Conservation (phyloP, 2,888 invertebrate genomes). For the Loripinus fragilis region DNA sequence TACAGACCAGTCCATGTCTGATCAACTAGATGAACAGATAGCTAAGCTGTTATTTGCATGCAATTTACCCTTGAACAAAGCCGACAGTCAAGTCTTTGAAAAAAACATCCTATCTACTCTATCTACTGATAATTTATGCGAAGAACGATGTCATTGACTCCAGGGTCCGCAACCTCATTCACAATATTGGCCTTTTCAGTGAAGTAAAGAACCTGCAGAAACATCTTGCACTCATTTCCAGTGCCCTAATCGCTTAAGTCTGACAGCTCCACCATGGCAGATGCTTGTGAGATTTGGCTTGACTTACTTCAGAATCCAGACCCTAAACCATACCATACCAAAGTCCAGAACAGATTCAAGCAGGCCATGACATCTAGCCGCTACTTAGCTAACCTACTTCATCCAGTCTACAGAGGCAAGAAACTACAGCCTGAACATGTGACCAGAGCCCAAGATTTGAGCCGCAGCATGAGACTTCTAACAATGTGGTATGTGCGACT, state of each 20-base stretch:
- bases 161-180: slow-evolving; percentile 38
- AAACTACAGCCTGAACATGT: slow-evolving; percentile 30
- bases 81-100: no score
- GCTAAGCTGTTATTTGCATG: no score
- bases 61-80: no score
- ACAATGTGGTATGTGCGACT: no score
- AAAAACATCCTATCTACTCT: no score
- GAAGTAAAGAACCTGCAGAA: slow-evolving; percentile 38
- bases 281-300: slow-evolving; percentile 40
- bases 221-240: slow-evolving; percentile 35
- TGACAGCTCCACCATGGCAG: slow-evolving; percentile 38
- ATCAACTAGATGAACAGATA: no score
- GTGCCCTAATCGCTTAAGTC: slow-evolving; percentile 30
- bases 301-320: slow-evolving; percentile 29
- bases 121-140: slow-evolving; percentile 30
- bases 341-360: slow-evolving; percentile 29
- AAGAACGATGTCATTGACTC: slow-evolving; percentile 45
- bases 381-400: slow-evolving; percentile 47
- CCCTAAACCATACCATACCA: slow-evolving; percentile 20
- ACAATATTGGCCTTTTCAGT: slow-evolving; percentile 45
- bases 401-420: slow-evolving; percentile 47
- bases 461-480: no score
- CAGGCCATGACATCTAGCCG: slow-evolving; percentile 44
- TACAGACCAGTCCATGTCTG: no score
- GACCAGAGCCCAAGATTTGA: no score